Conservation (phyloP, 1,140 invertebrate genomes). For the Dendroctonus valens region DNA sequence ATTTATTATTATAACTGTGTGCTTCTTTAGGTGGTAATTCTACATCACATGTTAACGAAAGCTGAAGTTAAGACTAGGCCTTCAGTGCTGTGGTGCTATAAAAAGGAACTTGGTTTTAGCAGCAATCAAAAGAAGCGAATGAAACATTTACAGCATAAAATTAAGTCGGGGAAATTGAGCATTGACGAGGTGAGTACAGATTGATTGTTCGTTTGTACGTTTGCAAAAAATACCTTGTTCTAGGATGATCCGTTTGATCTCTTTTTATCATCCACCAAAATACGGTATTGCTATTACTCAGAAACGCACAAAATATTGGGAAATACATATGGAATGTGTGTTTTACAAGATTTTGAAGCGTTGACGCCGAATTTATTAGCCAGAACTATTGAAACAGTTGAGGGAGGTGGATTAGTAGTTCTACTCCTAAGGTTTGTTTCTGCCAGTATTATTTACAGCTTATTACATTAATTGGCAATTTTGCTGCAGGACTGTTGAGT, state of each 20-base stretch:
- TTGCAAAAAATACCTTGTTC: constrained; percentile 7
- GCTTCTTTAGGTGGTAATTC: constrained; percentile 76
- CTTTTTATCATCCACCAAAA: constrained; percentile 94
- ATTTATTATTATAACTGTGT: constrained; percentile 15
- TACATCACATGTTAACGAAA: constrained; percentile 97
- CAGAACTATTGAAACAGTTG: constrained; percentile 96
- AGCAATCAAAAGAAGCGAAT: constrained; percentile 94
- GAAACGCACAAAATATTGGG: constrained; percentile 98
- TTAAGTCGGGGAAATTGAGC: constrained; percentile 84
- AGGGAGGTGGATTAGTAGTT: constrained; percentile 94
- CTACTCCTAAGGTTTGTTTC: constrained; percentile 65
- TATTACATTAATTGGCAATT: not conserved
- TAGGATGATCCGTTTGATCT: constrained; percentile 93
- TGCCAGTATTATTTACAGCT: not conserved
- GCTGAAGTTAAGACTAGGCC: constrained; percentile 89
- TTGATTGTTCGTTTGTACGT: not conserved
- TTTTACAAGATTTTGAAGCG: constrained; percentile 99
- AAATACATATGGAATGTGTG: constrained; percentile 96
- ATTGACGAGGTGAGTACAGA: constrained; percentile 68
- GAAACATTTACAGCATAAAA: constrained; percentile 83
- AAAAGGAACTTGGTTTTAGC: constrained; percentile 93
- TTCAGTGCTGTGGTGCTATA: constrained; percentile 97
- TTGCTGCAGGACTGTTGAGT: constrained; percentile 68
- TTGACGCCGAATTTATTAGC: constrained; percentile 98
- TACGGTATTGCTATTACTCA: constrained; percentile 96